Evolutionary conservation across 2,888 invertebrate species (phyloP).

Genomic region (Acronicta aceris): DNA sequence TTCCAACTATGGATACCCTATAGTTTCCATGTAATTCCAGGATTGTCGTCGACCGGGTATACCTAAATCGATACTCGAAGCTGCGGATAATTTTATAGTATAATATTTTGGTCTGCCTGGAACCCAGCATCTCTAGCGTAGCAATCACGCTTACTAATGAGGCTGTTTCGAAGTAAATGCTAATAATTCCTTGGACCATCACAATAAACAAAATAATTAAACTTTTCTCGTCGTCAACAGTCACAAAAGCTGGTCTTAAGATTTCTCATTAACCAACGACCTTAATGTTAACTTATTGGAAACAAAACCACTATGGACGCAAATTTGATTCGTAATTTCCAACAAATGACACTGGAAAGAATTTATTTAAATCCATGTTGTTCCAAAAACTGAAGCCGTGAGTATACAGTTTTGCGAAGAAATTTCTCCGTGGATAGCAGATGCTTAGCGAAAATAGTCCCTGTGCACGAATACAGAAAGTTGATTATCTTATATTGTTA

Average conservation of each 20-base stretch:
- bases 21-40: too few species aligned
- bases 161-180: conserved; percentile 4
- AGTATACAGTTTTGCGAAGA: conserved; percentile 80
- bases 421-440: conserved; percentile 67
- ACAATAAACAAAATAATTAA: conserved; percentile 17
- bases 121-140: too few species aligned
- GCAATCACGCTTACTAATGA: neutral
- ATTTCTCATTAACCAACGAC: conserved; percentile 48
- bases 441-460: conserved; percentile 70
- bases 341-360: conserved; percentile 73
- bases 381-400: conserved; percentile 79
- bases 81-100: too few species aligned
- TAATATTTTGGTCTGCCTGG: too few species aligned
- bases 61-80: too few species aligned
- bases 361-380: conserved; percentile 82
- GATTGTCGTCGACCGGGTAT: too few species aligned
- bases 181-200: conserved; percentile 3
- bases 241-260: conserved; percentile 23
- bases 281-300: conserved; percentile 65
- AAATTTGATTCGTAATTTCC: conserved; percentile 73
- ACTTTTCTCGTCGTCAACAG: conserved; percentile 15
- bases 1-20: too few species aligned
- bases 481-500: conserved; percentile 73
- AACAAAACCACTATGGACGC: conserved; percentile 63
- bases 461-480: conserved; percentile 65